Conservation (phyloP, 2,113 vertebrate genomes). For the Talpa occidentalis region DNA sequence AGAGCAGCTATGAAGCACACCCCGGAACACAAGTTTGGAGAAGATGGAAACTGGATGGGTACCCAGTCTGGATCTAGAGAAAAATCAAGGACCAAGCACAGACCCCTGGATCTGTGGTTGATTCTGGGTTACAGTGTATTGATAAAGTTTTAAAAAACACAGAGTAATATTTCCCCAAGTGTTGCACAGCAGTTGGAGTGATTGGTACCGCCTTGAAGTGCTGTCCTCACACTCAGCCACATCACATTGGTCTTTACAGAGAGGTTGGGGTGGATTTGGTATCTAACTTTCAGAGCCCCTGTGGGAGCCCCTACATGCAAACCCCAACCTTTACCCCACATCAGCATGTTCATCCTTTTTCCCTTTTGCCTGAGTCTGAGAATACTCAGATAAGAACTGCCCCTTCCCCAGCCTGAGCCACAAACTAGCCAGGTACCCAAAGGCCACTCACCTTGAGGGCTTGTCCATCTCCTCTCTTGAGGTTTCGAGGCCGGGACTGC, state of each 20-base stretch:
- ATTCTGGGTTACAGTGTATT: too few relatives aligned
- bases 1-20: background rate
- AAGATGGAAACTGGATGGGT: background rate
- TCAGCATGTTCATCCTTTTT: background rate
- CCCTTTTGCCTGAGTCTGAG: background rate
- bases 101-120: too few relatives aligned
- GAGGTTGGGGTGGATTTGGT: too few relatives aligned
- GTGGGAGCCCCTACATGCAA: too few relatives aligned
- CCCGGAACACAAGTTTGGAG: background rate
- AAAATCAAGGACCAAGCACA: background rate
- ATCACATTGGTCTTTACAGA: too few relatives aligned
- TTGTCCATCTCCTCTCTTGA: constrained; percentile 33
- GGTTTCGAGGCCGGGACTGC: constrained; percentile 19
- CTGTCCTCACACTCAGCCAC: too few relatives aligned
- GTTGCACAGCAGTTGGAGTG: too few relatives aligned
- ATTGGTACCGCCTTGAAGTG: too few relatives aligned
- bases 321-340: background rate
- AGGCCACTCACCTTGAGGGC: constrained; percentile 60
- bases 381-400: background rate
- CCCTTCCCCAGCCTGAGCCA: rapidly evolving
- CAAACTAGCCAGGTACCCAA: background rate
- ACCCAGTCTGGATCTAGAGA: background rate
- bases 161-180: too few relatives aligned
- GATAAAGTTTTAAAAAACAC: too few relatives aligned
- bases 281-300: background rate